Evolutionary conservation across 2,888 invertebrate genomes (phyloP).

Genomic region (Coleophora deauratella): DNA sequence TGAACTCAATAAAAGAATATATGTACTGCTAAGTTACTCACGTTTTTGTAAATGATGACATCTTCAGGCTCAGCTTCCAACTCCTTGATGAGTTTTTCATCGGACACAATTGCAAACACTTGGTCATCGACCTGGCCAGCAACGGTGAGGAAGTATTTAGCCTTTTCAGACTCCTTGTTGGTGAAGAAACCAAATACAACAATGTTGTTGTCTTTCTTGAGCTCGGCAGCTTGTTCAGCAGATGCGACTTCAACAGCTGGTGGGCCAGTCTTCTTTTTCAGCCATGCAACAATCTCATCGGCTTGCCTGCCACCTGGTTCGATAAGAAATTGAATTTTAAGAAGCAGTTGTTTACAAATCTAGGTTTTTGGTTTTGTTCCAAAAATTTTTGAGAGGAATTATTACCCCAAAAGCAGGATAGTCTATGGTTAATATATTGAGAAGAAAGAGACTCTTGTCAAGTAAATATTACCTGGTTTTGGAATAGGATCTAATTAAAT

Average conservation of each 20-base stretch:
- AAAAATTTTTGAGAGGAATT: too few species aligned
- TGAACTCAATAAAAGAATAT: too few species aligned
- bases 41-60: slow-evolving; percentile 93
- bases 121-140: slow-evolving; percentile 90
- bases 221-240: slow-evolving; percentile 87
- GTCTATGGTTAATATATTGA: too few species aligned
- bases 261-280: slow-evolving; percentile 97
- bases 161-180: slow-evolving; percentile 83
- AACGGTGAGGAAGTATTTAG: slow-evolving; percentile 87
- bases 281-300: slow-evolving; percentile 94
- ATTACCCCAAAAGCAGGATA: too few species aligned
- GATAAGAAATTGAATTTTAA: neutral
- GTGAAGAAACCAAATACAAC: slow-evolving; percentile 93
- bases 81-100: slow-evolving; percentile 84
- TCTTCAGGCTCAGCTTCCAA: slow-evolving; percentile 85
- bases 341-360: too few species aligned
- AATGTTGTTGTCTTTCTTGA: slow-evolving; percentile 87
- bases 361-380: too few species aligned
- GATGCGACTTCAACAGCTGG: slow-evolving; percentile 86
- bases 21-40: slow-evolving; percentile 44
- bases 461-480: too few species aligned
- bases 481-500: too few species aligned
- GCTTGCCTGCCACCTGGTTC: slow-evolving; percentile 88
- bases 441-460: too few species aligned
- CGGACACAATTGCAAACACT: slow-evolving; percentile 89